Evolutionary conservation across 2,797 vertebrate species (phyloP), one percentile per base, ranked within the genome.

Genomic region (Poeciliopsis turneri): DNA sequence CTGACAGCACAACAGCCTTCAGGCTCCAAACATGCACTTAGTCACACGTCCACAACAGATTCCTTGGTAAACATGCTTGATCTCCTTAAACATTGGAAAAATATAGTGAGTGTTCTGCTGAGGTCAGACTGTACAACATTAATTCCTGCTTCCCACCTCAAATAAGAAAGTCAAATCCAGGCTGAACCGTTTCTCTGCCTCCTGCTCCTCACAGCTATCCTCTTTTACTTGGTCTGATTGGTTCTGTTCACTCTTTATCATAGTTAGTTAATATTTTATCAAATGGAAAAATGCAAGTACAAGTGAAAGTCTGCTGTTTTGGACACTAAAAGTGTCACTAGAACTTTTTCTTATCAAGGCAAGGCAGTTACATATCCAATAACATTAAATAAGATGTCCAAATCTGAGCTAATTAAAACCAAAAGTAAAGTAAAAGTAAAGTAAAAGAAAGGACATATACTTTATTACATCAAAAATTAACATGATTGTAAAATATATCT

Each of bases 21-120:
- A 41, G 33, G 23, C 36, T 59, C 25, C 51, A 57, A 41, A 59
- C 53, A 59, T 59, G 25, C 39, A n/a, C 53, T 74, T 43, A 9
- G 3, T 57, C 72, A 74, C 51, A 55, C 51, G 28, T 57, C 33
- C 73, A 20, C 55, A n/a, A 43, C 6, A 28, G 33, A 74, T 57
- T 28, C 25, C 53, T 74, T 18, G 39, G 73, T 74, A 74, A 55
- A 77, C 25, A 59, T 28, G 53, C 23, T 59, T 59, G 51, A 74
- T 74, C 73, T 59, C 51, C 25, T 74, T 28, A 74, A 74, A 74
- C 73, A 74, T 25, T 59, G 23, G 20, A 74, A 59, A 36, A 57
- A 59, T 59, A 59, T 41, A 59, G 23, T 16, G 53, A 59, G 51
- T 59, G 51, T 74, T 59, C 73, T 59, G 51, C 36, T 43, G 53